These are phyloP conservation scores for Lepidocyrtoides sp. DNA, from an alignment of 2,888 invertebrate species.

Conservation along the genomic window DNA sequence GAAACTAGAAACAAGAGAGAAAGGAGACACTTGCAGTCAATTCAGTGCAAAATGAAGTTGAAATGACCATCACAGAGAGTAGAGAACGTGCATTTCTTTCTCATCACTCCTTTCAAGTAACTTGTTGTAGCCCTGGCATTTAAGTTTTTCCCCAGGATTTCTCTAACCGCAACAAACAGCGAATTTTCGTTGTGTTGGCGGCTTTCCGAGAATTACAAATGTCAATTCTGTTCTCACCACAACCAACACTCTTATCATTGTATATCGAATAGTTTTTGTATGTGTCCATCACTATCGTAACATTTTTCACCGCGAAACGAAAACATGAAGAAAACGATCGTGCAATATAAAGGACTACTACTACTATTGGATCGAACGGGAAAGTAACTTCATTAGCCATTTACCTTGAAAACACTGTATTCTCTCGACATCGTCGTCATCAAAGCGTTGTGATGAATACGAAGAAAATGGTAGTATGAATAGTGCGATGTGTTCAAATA, in stretches of 20 bases:
- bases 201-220: conserved; percentile 51
- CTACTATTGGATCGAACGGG: background rate
- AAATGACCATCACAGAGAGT: background rate
- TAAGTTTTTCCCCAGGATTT: background rate
- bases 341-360: too few species aligned
- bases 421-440: background rate
- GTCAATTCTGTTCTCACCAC: conserved; percentile 54
- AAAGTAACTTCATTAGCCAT: conserved; percentile 42
- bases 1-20: background rate
- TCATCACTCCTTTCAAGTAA: conserved; percentile 4
- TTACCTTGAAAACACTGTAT: conserved; percentile 25
- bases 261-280: too few species aligned
- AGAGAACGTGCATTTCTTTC: background rate
- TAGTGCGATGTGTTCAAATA: conserved; percentile 25
- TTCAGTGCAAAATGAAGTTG: background rate
- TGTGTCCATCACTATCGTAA: too few species aligned
- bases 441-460: background rate
- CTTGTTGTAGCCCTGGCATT: background rate
- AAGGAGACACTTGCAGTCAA: background rate
- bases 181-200: background rate
- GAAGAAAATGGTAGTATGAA: background rate
- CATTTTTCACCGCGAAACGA: too few species aligned
- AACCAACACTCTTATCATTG: too few species aligned
- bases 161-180: background rate
- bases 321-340: too few species aligned